Conservation (phyloP, 35 echinoderm and acorn worm species). For the Apostichopus japonicus region DNA sequence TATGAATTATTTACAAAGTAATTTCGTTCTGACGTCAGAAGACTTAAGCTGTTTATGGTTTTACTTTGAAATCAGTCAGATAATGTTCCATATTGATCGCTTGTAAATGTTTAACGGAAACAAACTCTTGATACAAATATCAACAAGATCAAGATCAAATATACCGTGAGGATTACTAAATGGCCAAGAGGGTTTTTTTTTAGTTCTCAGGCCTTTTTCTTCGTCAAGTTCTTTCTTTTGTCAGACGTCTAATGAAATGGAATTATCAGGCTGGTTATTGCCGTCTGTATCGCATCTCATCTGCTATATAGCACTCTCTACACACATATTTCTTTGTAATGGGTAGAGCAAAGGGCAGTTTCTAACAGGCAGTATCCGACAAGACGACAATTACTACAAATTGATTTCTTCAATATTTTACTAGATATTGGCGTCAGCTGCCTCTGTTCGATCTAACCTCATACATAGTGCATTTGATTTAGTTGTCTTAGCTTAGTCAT, state of each 20-base stretch:
- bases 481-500: background rate
- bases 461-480: constrained; percentile 7
- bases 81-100: background rate
- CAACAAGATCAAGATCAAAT: no score
- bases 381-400: constrained; percentile 35
- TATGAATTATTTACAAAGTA: background rate
- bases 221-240: no score
- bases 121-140: background rate
- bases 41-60: background rate
- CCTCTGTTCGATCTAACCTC: background rate
- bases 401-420: constrained; percentile 63
- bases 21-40: background rate
- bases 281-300: background rate
- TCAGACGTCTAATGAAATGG: background rate
- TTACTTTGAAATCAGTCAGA: background rate
- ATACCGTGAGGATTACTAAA: no score
- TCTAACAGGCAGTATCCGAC: constrained; percentile 29
- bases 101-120: constrained; percentile 5
- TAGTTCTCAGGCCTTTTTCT: no score
- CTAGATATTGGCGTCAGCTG: constrained; percentile 12
- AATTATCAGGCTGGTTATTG: background rate
- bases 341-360: background rate
- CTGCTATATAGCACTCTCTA: background rate
- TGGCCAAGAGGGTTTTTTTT: no score
- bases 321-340: background rate